Conservation (phyloP, 2,113 vertebrate species). For the Oreochromis spilurus region DNA sequence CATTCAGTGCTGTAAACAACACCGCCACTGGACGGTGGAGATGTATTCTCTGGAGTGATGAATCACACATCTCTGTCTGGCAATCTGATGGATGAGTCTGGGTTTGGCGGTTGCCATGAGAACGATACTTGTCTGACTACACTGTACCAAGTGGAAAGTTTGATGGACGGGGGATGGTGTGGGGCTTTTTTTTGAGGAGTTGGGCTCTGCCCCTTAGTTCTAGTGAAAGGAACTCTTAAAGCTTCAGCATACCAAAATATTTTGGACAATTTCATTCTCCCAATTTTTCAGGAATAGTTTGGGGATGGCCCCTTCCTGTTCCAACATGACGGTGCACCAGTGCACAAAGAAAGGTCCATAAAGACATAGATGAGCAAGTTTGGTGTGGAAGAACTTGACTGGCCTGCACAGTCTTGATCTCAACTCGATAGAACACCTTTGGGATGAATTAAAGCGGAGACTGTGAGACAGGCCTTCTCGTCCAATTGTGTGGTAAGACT, state of each 20-base stretch:
- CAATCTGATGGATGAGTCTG: not conserved
- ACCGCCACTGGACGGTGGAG: not conserved
- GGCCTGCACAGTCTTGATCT: no score
- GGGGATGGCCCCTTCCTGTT: no score
- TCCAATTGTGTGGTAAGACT: not conserved
- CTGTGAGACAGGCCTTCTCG: not conserved
- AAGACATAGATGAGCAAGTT: no score
- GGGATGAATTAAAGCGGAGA: no score
- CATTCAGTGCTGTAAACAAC: not conserved
- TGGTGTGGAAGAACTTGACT: no score
- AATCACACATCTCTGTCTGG: not conserved
- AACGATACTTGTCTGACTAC: not conserved
- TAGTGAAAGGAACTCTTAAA: not conserved
- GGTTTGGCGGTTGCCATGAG: not conserved
- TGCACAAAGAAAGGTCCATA: no score
- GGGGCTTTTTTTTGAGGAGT: not conserved
- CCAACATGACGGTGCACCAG: no score
- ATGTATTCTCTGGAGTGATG: not conserved
- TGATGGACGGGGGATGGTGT: not conserved
- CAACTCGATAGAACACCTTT: no score
- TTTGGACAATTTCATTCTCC: not conserved
- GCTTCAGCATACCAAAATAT: not conserved
- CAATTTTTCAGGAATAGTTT: no score
- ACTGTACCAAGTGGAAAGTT: not conserved
- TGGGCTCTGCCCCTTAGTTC: not conserved